Evolutionary conservation across 2,888 invertebrate genomes (phyloP), one percentile per base, ranked within the genome.

Genomic region (Diarsia rubi): DNA sequence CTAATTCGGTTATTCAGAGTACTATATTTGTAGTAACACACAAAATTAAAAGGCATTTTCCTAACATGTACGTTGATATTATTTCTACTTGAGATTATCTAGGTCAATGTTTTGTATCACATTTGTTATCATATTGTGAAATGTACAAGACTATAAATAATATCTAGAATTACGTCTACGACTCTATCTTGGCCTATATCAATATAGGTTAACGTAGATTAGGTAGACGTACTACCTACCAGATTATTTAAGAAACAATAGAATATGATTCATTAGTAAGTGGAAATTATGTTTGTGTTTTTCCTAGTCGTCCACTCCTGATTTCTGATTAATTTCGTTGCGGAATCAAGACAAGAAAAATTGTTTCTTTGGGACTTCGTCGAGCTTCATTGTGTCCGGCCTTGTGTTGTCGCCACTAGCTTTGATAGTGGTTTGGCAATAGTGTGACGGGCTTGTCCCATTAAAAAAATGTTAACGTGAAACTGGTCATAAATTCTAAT

Each of bases 61-160:
- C 14, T n/a, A 21, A 63, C 12, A 63, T 52, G 16, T 16, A 8
- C 9, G 24, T 73, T 65, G 19, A 47, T 27, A 6, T 49, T 27
- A 57, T 66, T 66, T 60, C 44, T 57, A 54, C 21, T 31, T 42
- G 12, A 62, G 21, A 65, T n/a, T 63, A 79, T 67, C 24, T 80
- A 24, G 81, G 84, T 69, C 84, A 81, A 69, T 81, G 59, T 54
- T 73, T 63, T 57, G 8, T 57, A 68, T 19, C 67, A 57, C 3
- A 42, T 54, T 78, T n/a, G 19, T 31, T 78, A 47, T 59, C 24
- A 14, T 45, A 47, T 70, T 82, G 16, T 59, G 67, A 60, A 68
- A 79, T 52, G 24, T 12, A 60, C 27, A n/a, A 73, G n/a, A 60
- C 62, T 27, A 81, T 42, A 27, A 16, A 57, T 27, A 19, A 31